phyloP scores from a whole-genome alignment of 2,888 invertebrate genomes.

The Oxycera nigricornis region DNA sequence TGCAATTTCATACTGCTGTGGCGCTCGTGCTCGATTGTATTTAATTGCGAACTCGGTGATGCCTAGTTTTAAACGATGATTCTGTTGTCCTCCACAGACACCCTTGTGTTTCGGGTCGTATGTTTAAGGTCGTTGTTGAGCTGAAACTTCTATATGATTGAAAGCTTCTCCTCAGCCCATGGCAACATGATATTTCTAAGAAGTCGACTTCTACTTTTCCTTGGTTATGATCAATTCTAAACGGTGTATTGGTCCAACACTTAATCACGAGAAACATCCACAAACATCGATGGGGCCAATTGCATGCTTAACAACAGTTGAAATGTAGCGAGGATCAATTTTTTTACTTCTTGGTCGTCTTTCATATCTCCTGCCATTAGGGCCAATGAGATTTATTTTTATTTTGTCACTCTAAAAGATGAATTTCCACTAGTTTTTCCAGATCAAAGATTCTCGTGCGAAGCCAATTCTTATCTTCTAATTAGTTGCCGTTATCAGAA shows the following conservation, averaged over 20 bases:
- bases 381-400: conserved; percentile 2
- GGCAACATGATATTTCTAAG: neutral
- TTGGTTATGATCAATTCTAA: neutral
- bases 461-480: neutral
- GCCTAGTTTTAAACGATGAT: neutral
- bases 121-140: neutral
- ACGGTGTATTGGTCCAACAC: neutral
- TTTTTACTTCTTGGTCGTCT: neutral
- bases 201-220: neutral
- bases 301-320: neutral
- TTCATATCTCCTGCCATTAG: neutral
- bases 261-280: neutral
- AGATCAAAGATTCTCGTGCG: neutral
- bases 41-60: neutral
- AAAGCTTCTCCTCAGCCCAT: neutral
- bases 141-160: neutral
- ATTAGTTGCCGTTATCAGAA: no score
- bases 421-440: neutral
- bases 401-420: neutral
- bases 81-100: neutral
- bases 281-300: neutral
- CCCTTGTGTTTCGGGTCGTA: neutral
- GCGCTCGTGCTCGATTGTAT: neutral
- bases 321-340: neutral
- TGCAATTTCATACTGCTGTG: neutral